Base-by-base conservation (phyloP, 2,888 invertebrate genomes). In the Mycalesis mineus region DNA sequence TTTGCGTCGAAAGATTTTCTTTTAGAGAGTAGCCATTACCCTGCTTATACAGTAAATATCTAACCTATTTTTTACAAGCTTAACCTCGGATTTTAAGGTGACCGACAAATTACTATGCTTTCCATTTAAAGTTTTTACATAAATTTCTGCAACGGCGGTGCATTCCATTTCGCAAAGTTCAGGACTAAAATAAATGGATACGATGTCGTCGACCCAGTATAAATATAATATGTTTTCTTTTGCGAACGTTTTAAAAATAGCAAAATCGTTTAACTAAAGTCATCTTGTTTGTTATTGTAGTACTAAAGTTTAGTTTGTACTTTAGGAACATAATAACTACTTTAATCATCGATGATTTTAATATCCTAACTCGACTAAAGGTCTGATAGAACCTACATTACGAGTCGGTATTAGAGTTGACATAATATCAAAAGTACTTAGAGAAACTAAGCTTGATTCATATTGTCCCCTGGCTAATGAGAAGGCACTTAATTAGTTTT, bases 111-210 rank as follows among this genome's bases (percentile, higher is more conserved):
- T 47, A 40, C 22, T 22, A 7, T 15, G n/a, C 7, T 17, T 37
- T 45, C 54, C 29, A 47, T 29, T 47, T 47, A 54, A 54, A 54
- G 54, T 47, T 54, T 15, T n/a, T 9, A 28, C 39, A 47, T 52
- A 42, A 52, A 52, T 40, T 54, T 15, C 39, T 39, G 5, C 47
- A 45, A 54, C 11, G 17, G 45, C 37, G 47, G 29, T 54, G 39
- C 45, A 47, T 54, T 54, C 28, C 47, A 47, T 49, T 49, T 37
- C 29, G n/a, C 31, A 29, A 31, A 47, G 45, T 42, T 52, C 9
- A 13, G 29, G 42, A 29, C 47, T 54, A 37, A 39, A 47, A 40
- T 47, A 47, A 54, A 54, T 39, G 44, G 52, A 49, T 49, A 17
- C 48, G 22, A 14, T 49, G 48, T 22, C 36, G 22, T 36, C 22